These are phyloP conservation scores for Microplitis mediator DNA, from an alignment of 1,140 invertebrate species.

Conservation along the genomic window DNA sequence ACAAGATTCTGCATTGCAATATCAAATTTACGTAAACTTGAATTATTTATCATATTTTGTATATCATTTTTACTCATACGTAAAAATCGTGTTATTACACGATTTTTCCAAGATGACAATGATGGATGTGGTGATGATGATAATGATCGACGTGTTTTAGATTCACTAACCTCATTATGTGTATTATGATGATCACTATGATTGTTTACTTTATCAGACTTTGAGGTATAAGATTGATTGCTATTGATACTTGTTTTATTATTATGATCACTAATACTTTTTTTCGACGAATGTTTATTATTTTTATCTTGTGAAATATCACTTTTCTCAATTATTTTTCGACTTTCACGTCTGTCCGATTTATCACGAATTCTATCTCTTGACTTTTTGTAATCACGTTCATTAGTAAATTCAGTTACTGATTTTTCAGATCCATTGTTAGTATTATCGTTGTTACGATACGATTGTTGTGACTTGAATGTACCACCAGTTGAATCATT, in stretches of 20 bases:
- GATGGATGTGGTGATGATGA: not conserved
- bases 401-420: not conserved
- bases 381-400: not conserved
- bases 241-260: not conserved
- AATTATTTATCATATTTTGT: slow-evolving; percentile 58
- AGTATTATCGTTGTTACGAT: not conserved
- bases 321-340: not conserved
- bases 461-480: too few species aligned
- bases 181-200: not conserved
- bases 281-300: not conserved
- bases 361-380: not conserved
- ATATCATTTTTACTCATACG: slow-evolving; percentile 61
- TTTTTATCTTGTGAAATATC: not conserved
- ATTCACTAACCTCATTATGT: not conserved
- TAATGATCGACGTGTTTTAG: not conserved
- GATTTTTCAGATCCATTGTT: not conserved
- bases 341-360: not conserved
- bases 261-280: not conserved
- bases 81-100: slow-evolving; percentile 55
- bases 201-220: not conserved
- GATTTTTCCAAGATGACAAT: slow-evolving; percentile 50
- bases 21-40: slow-evolving; percentile 57
- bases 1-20: slow-evolving; percentile 59
- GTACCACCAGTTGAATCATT: not conserved
- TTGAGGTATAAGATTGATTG: not conserved